A percentile compares a stretch with the other conserved stretches of the same genome.
Conservation (phyloP, 2,113 vertebrate species). For the Odobenus rosmarus region DNA sequence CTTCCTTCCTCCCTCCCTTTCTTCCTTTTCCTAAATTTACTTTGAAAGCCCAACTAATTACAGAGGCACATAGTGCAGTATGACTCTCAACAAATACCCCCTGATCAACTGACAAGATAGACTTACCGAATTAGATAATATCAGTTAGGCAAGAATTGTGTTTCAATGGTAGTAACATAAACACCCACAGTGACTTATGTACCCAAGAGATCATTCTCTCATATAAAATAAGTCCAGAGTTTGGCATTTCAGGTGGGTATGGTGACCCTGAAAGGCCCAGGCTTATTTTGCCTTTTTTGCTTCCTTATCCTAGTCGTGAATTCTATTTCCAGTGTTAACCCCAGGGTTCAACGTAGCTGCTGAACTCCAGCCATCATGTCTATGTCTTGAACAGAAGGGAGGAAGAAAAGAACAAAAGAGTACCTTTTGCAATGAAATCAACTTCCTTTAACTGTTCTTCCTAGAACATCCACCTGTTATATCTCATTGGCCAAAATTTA, state of each 20-base stretch:
- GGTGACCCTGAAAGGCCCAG: not conserved
- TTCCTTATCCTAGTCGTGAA: not conserved
- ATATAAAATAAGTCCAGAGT: not conserved
- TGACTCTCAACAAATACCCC: not conserved
- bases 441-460: not conserved
- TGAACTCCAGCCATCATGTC: not conserved
- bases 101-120: not conserved
- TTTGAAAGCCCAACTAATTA: not conserved
- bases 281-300: not conserved
- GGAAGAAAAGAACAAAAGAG: not conserved
- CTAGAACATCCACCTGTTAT: not conserved
- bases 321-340: not conserved
- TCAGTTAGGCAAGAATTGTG: not conserved
- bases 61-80: not conserved
- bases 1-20: fast-evolving
- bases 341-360: not conserved
- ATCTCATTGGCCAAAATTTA: not conserved
- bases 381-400: not conserved
- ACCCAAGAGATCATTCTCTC: not conserved
- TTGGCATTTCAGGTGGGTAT: not conserved
- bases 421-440: not conserved
- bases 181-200: not conserved
- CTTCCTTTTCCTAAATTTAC: not conserved
- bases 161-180: not conserved
- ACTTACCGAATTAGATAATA: not conserved